Base-by-base conservation (phyloP, 2,797 vertebrate genomes). In the Anguilla pacifica region DNA sequence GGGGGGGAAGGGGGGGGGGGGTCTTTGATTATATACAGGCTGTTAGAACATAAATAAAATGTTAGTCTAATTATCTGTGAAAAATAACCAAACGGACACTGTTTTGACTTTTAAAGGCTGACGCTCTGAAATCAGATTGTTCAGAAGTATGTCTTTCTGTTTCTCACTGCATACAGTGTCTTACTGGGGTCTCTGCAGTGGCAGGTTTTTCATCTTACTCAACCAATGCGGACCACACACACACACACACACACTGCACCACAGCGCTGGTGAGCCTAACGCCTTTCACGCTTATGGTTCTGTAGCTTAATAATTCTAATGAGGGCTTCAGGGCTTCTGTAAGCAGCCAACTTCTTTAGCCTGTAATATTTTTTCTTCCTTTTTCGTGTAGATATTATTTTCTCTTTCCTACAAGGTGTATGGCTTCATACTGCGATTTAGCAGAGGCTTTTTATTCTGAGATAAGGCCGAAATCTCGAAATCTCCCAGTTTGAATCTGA, bases 401-500 rank as follows among this genome's bases (percentile, higher is more conserved):
- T 51, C 49, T 51, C 49, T 51, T 9, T 51, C 49, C 1, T 9
- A 35, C 1, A 31, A 13, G 28, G 25, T 9, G 70, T 2, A 43
- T 17, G 31, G 72, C 4, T 39, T 43, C 5, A 17, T 39, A 6
- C 25, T 11, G n/a, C 82, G 25, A 82, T 72, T 19, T 57, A 88
- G 89, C 17, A 57, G 10, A 88, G 25, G 64, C 55, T 67, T 74
- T 67, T 39, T 84, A 1, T 39, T 46, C 79, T 61, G 67, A 86
- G 57, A 84, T 72, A 84, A 86, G 87, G 43, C 2, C 72, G 77
- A 49, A 86, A 55, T 82, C 28, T 46, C 67, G 46, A 49, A 79
- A 2, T 51, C 2, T 2, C 49, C 0, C 4, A 51, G 49, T 59
- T 82, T 59, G 72, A 64, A 51, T 35, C 49, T 46, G 86, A 89